A percentile compares a stretch with the other conserved stretches of the same genome.
Evolutionary conservation across 1,140 invertebrate genomes (phyloP).

Genomic region (Helicoverpa armigera): DNA sequence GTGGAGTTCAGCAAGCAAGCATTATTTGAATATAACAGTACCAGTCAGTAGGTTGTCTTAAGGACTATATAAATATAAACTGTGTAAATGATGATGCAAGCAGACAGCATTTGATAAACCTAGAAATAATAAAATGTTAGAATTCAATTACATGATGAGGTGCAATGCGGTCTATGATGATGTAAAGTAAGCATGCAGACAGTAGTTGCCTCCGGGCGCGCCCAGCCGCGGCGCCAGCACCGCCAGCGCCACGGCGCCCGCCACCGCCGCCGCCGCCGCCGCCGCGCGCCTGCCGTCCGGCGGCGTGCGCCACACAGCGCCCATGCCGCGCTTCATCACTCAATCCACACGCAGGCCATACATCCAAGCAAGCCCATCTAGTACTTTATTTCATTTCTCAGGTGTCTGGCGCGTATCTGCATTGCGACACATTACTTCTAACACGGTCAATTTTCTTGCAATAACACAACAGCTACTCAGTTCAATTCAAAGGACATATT

Average conservation of each 20-base stretch:
- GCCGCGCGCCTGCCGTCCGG: conserved; percentile 67
- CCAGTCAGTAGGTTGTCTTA: too few relatives aligned
- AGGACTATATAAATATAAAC: too few relatives aligned
- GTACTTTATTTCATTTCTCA: too few relatives aligned
- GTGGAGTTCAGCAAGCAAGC: too few relatives aligned
- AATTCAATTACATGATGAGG: conserved; percentile 72
- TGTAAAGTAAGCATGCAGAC: conserved; percentile 75
- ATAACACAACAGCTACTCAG: too few relatives aligned
- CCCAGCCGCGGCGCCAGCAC: conserved; percentile 71
- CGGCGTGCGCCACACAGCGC: conserved; percentile 61
- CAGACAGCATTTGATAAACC: neutral
- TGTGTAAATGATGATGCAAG: neutral
- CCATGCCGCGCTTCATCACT: neutral
- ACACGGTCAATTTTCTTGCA: too few relatives aligned
- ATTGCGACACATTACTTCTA: too few relatives aligned
- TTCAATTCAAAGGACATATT: too few relatives aligned
- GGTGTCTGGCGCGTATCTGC: too few relatives aligned
- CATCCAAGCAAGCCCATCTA: too few relatives aligned
- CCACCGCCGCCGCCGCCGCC: conserved; percentile 49
- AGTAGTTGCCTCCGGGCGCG: conserved; percentile 80
- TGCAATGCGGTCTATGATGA: conserved; percentile 67
- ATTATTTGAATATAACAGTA: too few relatives aligned
- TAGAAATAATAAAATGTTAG: conserved; percentile 50
- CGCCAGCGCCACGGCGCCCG: conserved; percentile 45
- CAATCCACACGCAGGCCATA: neutral